These are phyloP conservation scores for Tetropium fuscum DNA, from an alignment of 2,888 invertebrate genomes.

Conservation along the genomic window DNA sequence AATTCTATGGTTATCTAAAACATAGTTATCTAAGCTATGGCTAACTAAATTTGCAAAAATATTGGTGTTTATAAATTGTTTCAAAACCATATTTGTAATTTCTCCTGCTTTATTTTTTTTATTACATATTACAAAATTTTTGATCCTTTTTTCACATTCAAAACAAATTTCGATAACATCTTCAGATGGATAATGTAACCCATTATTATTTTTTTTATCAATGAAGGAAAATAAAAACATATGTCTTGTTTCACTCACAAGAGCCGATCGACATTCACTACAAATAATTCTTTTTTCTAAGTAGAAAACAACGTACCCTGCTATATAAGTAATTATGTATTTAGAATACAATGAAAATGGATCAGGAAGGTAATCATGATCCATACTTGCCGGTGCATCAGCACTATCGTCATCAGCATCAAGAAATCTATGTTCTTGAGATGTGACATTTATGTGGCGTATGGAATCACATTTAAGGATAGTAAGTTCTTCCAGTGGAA, in stretches of 20 bases:
- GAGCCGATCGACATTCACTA: neutral
- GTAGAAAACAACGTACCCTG: slow-evolving; percentile 1
- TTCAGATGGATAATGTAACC: neutral
- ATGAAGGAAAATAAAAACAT: neutral
- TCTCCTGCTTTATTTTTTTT: too few relatives aligned
- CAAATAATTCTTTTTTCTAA: neutral
- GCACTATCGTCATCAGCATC: neutral
- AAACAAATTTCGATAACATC: neutral
- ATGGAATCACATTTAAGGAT: slow-evolving; percentile 7
- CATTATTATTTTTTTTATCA: neutral
- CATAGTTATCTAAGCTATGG: neutral
- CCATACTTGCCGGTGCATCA: neutral
- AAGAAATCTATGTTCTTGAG: neutral
- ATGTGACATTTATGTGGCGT: neutral
- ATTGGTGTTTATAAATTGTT: neutral
- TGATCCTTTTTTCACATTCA: neutral
- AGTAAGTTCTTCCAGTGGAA: slow-evolving; percentile 6
- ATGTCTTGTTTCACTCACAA: neutral
- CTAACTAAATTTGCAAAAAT: neutral
- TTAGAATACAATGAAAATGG: neutral
- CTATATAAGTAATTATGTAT: slow-evolving; percentile 10
- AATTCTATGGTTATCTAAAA: neutral
- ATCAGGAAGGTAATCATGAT: slow-evolving; percentile 10
- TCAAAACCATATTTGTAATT: neutral
- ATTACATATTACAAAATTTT: too few relatives aligned